These are phyloP conservation scores for Pampusana beccarii DNA, from an alignment of 2,113 vertebrate genomes.

Conservation along the genomic window DNA sequence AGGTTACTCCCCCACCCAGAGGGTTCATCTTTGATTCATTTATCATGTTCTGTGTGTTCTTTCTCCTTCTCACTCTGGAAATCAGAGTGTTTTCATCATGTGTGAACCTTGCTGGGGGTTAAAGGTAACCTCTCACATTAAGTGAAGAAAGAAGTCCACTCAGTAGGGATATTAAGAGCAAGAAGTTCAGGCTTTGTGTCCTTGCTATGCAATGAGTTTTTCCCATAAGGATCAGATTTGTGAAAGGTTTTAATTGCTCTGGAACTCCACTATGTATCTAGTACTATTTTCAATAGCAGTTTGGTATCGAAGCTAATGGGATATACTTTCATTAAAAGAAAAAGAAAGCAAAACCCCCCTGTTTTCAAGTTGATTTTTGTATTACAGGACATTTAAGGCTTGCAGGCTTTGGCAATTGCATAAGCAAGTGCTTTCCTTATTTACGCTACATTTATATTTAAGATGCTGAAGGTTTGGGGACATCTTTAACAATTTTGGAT, in stretches of 20 bases:
- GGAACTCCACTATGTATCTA: neutral
- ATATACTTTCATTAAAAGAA: neutral
- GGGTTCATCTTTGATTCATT: neutral
- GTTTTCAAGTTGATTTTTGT: neutral
- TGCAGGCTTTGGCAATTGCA: neutral
- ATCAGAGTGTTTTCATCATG: neutral
- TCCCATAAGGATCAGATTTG: neutral
- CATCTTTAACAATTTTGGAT: neutral
- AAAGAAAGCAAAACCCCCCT: rapidly evolving
- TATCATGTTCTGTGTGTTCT: neutral
- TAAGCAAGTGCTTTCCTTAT: neutral
- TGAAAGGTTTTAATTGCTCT: neutral
- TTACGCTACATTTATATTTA: neutral
- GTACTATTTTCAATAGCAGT: neutral
- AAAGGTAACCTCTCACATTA: neutral
- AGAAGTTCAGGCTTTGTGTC: neutral
- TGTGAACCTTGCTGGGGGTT: neutral
- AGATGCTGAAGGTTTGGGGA: neutral
- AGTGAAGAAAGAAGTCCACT: neutral
- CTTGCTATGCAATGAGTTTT: neutral
- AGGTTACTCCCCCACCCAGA: neutral
- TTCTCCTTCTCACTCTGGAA: neutral
- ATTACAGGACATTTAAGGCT: neutral
- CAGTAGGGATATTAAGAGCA: neutral
- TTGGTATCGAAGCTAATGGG: neutral